These are phyloP conservation scores for Drosophila fulvimacula DNA, from an alignment of 2,888 invertebrate genomes.

Conservation along the genomic window DNA sequence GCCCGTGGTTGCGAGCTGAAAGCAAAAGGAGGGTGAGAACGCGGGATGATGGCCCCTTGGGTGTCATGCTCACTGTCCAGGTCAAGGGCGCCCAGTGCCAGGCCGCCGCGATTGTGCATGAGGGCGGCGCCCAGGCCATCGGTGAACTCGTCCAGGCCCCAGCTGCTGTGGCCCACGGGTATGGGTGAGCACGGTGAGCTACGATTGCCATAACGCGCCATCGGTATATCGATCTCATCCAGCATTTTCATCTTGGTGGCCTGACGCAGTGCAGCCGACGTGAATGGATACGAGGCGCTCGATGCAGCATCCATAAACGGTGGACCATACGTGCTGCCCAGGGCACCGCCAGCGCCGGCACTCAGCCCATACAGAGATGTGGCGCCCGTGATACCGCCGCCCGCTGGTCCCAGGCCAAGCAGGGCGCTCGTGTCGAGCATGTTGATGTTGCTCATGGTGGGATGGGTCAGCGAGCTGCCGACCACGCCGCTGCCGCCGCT, in stretches of 20 bases:
- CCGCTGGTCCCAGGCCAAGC: conserved; percentile 62
- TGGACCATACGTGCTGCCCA: conserved; percentile 82
- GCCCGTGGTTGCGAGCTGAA: conserved; percentile 83
- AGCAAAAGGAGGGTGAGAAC: background rate
- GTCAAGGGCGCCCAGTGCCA: conserved; percentile 85
- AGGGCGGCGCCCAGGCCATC: conserved; percentile 87
- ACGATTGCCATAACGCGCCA: conserved; percentile 87
- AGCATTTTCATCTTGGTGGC: conserved; percentile 89
- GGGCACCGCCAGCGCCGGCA: conserved; percentile 74
- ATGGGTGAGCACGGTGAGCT: conserved; percentile 89
- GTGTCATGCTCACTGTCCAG: conserved; percentile 81
- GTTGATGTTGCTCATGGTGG: conserved; percentile 82
- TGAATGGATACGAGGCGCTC: conserved; percentile 86
- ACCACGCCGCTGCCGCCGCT: conserved; percentile 78
- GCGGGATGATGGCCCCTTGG: too few relatives aligned
- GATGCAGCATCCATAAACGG: conserved; percentile 83
- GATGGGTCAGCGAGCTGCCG: conserved; percentile 83
- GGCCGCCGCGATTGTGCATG: conserved; percentile 87
- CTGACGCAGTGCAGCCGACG: conserved; percentile 88
- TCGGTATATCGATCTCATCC: conserved; percentile 90
- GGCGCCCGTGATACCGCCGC: conserved; percentile 75
- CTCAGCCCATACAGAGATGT: conserved; percentile 80
- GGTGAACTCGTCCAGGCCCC: conserved; percentile 88
- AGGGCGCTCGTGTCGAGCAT: conserved; percentile 82
- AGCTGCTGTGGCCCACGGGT: conserved; percentile 87